Percentiles rank a stretch among this genome's conserved stretches.
Evolutionary conservation across 2,888 invertebrate species (phyloP).

Genomic region (Blastobasis adustella): DNA sequence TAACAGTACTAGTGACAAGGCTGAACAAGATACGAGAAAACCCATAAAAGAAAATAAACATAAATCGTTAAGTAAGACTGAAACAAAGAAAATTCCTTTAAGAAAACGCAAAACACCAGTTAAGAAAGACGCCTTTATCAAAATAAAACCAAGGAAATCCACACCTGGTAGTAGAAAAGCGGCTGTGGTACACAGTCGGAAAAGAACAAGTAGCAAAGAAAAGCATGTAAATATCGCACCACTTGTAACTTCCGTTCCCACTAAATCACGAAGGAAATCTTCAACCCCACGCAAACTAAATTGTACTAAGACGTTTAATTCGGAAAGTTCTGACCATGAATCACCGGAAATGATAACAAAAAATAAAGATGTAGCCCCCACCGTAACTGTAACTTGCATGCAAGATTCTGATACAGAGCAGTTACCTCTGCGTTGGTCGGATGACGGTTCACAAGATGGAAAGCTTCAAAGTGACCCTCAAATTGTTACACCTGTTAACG

Average conservation of each 20-base stretch:
- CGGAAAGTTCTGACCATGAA: conserved; percentile 39
- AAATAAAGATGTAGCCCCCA: conserved; percentile 16
- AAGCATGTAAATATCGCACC: conserved; percentile 21
- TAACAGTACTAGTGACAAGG: conserved; percentile 27
- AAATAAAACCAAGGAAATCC: conserved; percentile 49
- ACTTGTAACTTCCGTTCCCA: conserved; percentile 27
- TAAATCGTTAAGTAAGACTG: conserved; percentile 4
- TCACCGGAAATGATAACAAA: conserved; percentile 33
- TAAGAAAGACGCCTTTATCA: conserved; percentile 50
- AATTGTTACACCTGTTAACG: conserved; percentile 18
- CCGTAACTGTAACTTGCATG: conserved; percentile 16
- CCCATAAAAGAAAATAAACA: conserved; percentile 18
- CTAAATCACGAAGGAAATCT: conserved; percentile 66
- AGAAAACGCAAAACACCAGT: conserved; percentile 31
- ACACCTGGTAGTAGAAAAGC: conserved; percentile 21
- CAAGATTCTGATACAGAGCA: conserved; percentile 54
- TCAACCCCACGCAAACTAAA: conserved; percentile 65
- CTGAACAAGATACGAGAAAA: conserved; percentile 19
- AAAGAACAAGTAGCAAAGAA: conserved; percentile 32
- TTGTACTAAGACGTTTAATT: conserved; percentile 48
- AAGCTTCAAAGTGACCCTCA: conserved; percentile 25
- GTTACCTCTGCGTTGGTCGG: conserved; percentile 51
- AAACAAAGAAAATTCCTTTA: conserved; percentile 20
- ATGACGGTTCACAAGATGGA: conserved; percentile 53
- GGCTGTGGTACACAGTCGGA: conserved; percentile 4